A percentile compares a stretch with the other conserved stretches of the same genome.
These are phyloP conservation scores for Serranus cabrilla DNA, from an alignment of 2,797 vertebrate genomes.

Conservation along the genomic window DNA sequence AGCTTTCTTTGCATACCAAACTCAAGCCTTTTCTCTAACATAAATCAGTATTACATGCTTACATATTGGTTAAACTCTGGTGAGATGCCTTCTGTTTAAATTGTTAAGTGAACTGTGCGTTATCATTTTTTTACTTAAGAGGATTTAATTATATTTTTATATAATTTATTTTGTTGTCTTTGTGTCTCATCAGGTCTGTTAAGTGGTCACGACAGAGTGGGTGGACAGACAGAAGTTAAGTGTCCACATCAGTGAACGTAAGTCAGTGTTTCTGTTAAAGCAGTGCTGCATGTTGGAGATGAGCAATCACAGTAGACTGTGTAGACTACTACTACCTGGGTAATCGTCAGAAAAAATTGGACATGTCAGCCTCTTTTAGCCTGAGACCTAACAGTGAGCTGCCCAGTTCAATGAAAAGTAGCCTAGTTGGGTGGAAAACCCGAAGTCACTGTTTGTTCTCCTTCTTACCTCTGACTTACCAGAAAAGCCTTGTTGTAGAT, in stretches of 20 bases:
- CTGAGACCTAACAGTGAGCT: too few relatives aligned
- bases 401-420: too few relatives aligned
- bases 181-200: conserved; percentile 56
- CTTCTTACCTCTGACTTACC: too few relatives aligned
- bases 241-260: conserved; percentile 41
- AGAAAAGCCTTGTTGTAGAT: too few relatives aligned
- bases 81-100: neutral
- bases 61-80: neutral
- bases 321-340: neutral
- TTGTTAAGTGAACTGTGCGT: neutral
- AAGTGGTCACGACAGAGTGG: conserved; percentile 29
- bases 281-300: neutral
- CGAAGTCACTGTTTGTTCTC: too few relatives aligned
- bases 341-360: neutral
- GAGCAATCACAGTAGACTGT: neutral
- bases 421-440: too few relatives aligned
- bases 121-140: neutral
- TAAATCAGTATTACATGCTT: neutral
- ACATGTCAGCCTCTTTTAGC: too few relatives aligned
- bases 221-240: conserved; percentile 35
- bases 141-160: neutral
- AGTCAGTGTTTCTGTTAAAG: conserved; percentile 34
- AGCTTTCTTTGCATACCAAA: neutral
- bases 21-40: neutral
- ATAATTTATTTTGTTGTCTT: conserved; percentile 4